Evolutionary conservation across 2,888 invertebrate genomes (phyloP), one percentile per base, ranked within the genome.

Genomic region (Melinaea menophilus): DNA sequence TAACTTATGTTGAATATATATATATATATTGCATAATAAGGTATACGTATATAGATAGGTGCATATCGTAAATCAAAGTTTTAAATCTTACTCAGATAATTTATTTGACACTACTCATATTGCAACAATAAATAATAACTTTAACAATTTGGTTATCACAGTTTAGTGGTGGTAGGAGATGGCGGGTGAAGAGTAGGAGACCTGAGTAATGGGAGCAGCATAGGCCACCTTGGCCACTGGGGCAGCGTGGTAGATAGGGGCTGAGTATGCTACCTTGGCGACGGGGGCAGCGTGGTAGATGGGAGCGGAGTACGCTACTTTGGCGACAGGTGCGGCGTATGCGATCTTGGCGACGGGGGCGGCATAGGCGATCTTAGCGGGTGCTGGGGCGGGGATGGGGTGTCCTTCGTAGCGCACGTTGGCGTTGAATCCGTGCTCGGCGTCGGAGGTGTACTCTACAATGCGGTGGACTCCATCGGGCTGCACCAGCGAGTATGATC

Each of bases 401-500:
- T 82, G 79, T 11, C 88, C 87, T 70, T 89, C 88, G 71, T 88
- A 87, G 47, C 85, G 83, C n/a, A 89, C 89, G 65, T 79, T 72
- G 45, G 90, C 88, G 77, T 86, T 88, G 82, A 89, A 90, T 48
- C 90, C 90, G 74, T 85, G 74, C 65, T 75, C 80, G 59, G 81
- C 79, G 48, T 48, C 48, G 4, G 69, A 70, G 48, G 5, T 48
- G 48, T 48, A 48, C 48, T 48, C 51, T 51, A 51, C 51, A 51
- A 51, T 51, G 22, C 51, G 51, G 22, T 51, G 51, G 34, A 61
- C 66, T 56, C 66, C 64, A n/a, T 51, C 51, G 22, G 51, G 51
- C 2, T 51, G 89, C 45, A 90, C 77, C 11, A 90, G 81, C 11
- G 90, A 88, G 81, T 90, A 90, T 37, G 82, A 85, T 65, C 90